A percentile compares a stretch with the other conserved stretches of the same genome.
These are phyloP conservation scores for Zaprionus ghesquierei DNA, from an alignment of 1,140 invertebrate species.

Conservation along the genomic window DNA sequence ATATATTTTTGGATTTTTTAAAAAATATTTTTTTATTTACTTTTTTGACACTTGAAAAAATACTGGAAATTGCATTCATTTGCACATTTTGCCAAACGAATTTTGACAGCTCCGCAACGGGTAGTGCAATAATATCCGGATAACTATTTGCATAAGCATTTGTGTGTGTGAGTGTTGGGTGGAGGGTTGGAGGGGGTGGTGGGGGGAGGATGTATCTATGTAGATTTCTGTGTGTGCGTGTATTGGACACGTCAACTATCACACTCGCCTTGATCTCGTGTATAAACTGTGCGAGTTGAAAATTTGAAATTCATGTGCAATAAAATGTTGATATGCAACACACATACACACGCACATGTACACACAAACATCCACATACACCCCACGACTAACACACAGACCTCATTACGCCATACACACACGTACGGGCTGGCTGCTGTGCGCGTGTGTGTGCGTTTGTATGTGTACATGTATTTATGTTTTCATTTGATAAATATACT, in stretches of 20 bases:
- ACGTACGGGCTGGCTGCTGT: not conserved
- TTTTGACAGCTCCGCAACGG: slow-evolving; percentile 23
- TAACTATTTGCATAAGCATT: not conserved
- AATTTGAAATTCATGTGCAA: slow-evolving; percentile 54
- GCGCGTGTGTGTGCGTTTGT: not conserved
- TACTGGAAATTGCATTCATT: slow-evolving; percentile 36
- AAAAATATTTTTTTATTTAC: not conserved
- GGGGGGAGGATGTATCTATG: not conserved
- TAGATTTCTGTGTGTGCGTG: not conserved
- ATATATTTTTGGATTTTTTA: not conserved
- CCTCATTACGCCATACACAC: slow-evolving; percentile 45
- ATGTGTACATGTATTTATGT: slow-evolving; percentile 41
- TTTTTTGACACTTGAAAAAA: not conserved
- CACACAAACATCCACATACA: not conserved
- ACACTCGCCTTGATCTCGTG: slow-evolving; percentile 36
- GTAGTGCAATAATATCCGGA: slow-evolving; percentile 38
- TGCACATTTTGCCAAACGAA: slow-evolving; percentile 24
- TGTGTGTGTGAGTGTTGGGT: not conserved
- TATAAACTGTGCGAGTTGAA: slow-evolving; percentile 24
- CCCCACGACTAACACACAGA: slow-evolving; percentile 1
- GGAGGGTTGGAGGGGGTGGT: too few relatives aligned
- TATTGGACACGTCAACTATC: slow-evolving; percentile 29
- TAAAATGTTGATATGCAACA: slow-evolving; percentile 48
- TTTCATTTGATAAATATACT: slow-evolving; percentile 57
- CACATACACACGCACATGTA: not conserved